Conservation (phyloP, 2,888 invertebrate genomes). For the Chymomyza caudatula region DNA sequence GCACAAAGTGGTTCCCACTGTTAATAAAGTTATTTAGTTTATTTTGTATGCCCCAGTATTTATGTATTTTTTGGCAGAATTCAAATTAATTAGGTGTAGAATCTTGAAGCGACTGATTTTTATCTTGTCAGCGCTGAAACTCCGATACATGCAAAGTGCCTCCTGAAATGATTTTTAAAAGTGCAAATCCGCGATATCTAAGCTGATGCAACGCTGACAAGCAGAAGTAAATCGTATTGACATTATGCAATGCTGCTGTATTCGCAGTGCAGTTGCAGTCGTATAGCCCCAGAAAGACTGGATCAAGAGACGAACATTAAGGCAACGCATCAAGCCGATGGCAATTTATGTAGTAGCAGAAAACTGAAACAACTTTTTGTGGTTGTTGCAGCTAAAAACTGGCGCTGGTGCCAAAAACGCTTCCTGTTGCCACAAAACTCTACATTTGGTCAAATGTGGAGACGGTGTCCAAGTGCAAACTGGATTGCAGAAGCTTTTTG, state of each 20-base stretch:
- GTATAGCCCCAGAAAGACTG: constrained; percentile 13
- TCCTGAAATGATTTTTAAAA: background rate
- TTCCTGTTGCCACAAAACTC: constrained; percentile 51
- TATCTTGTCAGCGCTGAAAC: background rate
- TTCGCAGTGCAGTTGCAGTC: constrained; percentile 1
- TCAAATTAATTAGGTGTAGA: constrained; percentile 37
- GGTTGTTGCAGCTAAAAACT: background rate
- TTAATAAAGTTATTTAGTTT: constrained; percentile 10
- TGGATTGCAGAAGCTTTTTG: constrained; percentile 41
- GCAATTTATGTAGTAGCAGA: constrained; percentile 30
- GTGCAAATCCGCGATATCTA: background rate
- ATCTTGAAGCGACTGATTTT: constrained; percentile 23
- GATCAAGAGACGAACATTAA: constrained; percentile 12
- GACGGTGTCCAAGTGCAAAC: constrained; percentile 50
- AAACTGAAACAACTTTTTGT: constrained; percentile 52
- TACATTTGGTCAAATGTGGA: constrained; percentile 45
- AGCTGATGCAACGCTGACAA: constrained; percentile 51
- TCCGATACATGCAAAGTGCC: background rate
- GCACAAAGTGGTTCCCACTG: constrained; percentile 46
- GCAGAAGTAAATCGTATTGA: constrained; percentile 28
- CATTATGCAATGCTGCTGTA: constrained; percentile 29
- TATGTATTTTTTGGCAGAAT: background rate
- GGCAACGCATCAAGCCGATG: constrained; percentile 48
- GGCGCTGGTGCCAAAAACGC: constrained; percentile 35
- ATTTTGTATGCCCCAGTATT: too few species aligned